A percentile compares a stretch with the other conserved stretches of the same genome.
These are phyloP conservation scores for Trichomalopsis sarcophagae DNA, from an alignment of 1,140 invertebrate species.

Conservation along the genomic window DNA sequence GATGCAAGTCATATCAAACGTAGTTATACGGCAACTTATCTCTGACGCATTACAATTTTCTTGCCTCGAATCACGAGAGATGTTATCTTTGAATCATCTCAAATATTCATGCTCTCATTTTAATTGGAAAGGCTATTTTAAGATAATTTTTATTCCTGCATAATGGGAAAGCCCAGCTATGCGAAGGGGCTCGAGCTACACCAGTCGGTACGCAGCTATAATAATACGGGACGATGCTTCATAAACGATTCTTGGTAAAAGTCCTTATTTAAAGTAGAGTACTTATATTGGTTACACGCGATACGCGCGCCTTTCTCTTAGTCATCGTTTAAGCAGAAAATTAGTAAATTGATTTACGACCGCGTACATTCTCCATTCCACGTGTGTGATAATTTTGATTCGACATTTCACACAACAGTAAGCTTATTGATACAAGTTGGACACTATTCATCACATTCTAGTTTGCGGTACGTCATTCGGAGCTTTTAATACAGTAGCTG, in stretches of 20 bases:
- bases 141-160: background rate
- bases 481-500: too few relatives aligned
- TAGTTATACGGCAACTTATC: too few relatives aligned
- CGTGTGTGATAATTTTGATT: slow-evolving; percentile 21
- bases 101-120: background rate
- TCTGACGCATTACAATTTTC: too few relatives aligned
- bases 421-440: too few relatives aligned
- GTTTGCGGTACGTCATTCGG: too few relatives aligned
- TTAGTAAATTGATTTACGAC: slow-evolving; percentile 66
- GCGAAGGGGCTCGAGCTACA: background rate
- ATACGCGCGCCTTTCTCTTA: slow-evolving; percentile 55
- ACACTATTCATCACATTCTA: too few relatives aligned
- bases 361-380: slow-evolving; percentile 22
- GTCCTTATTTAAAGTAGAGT: slow-evolving; percentile 51
- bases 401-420: background rate
- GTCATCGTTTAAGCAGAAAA: slow-evolving; percentile 64
- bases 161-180: background rate
- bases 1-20: too few relatives aligned
- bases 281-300: slow-evolving; percentile 31
- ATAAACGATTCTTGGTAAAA: slow-evolving; percentile 41
- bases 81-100: background rate
- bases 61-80: background rate
- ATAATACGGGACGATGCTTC: background rate
- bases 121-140: background rate
- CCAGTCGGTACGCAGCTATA: background rate